phyloP scores from a whole-genome alignment of 2,797 vertebrate species.

The Luscinia megarhynchos region DNA sequence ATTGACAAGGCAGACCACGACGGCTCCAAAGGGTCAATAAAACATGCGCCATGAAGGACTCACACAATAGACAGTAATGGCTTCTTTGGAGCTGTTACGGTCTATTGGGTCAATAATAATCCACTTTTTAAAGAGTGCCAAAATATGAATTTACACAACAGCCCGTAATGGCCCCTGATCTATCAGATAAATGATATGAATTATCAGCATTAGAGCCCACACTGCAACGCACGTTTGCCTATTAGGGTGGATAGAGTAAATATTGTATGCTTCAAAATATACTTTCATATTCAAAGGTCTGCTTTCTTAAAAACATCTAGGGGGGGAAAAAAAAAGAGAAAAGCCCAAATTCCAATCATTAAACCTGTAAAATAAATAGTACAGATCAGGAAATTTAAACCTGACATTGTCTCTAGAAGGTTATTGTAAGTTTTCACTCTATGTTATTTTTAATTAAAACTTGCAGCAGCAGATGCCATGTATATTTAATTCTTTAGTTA shows the following conservation, averaged over 20 bases:
- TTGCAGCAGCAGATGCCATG: neutral
- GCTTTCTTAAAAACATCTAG: constrained; percentile 9
- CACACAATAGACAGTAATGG: constrained; percentile 71
- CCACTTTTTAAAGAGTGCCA: constrained; percentile 78
- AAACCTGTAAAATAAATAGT: neutral
- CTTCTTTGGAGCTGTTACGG: constrained; percentile 77
- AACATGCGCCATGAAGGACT: constrained; percentile 69
- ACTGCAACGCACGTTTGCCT: neutral
- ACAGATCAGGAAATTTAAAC: neutral
- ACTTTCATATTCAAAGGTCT: neutral
- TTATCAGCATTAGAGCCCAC: constrained; percentile 38
- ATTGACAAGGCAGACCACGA: constrained; percentile 71
- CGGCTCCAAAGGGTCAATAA: constrained; percentile 72
- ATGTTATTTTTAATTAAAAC: neutral
- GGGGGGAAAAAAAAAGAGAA: neutral
- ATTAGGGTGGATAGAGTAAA: constrained; percentile 6
- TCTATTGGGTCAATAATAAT: constrained; percentile 78
- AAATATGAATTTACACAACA: constrained; percentile 76
- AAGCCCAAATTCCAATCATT: neutral
- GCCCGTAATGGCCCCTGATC: constrained; percentile 60
- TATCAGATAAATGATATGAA: constrained; percentile 67
- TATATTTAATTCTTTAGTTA: neutral
- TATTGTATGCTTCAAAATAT: neutral
- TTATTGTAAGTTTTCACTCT: neutral
- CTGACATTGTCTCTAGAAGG: neutral